Conservation (phyloP, 2,113 vertebrate genomes). For the Ictalurus punctatus region DNA sequence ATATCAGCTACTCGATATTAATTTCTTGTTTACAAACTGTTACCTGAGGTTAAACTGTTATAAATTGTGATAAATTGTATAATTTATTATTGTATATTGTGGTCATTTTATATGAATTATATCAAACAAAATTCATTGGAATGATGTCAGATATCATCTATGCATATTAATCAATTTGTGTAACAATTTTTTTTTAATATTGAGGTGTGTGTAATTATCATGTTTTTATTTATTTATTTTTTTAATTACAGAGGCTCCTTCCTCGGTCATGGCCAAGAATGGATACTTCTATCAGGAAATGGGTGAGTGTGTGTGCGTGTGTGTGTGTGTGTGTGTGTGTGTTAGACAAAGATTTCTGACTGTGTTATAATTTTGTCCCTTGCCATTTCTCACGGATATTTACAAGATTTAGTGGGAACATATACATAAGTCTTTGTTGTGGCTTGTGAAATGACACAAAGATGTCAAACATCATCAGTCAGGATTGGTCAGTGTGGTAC, state of each 20-base stretch:
- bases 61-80: too few species aligned
- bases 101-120: too few species aligned
- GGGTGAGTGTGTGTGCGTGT: slow-evolving; percentile 77
- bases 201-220: slow-evolving; percentile 26
- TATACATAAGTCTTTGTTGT: background rate
- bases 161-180: background rate
- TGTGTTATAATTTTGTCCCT: background rate
- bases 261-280: slow-evolving; percentile 89
- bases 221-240: slow-evolving; percentile 49
- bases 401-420: background rate
- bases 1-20: background rate
- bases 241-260: slow-evolving; percentile 71
- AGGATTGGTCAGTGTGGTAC: background rate
- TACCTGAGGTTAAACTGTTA: background rate
- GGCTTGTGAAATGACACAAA: background rate
- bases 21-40: background rate
- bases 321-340: slow-evolving; percentile 40
- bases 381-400: background rate
- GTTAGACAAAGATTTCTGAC: background rate
- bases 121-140: background rate
- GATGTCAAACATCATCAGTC: background rate
- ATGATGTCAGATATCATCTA: background rate
- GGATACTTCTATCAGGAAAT: slow-evolving; percentile 92
- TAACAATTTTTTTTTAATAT: background rate
- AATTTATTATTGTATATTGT: too few species aligned